Evolutionary conservation across 2,888 invertebrate genomes (phyloP), one percentile per base, ranked within the genome.

Genomic region (Amphipoea oculea): DNA sequence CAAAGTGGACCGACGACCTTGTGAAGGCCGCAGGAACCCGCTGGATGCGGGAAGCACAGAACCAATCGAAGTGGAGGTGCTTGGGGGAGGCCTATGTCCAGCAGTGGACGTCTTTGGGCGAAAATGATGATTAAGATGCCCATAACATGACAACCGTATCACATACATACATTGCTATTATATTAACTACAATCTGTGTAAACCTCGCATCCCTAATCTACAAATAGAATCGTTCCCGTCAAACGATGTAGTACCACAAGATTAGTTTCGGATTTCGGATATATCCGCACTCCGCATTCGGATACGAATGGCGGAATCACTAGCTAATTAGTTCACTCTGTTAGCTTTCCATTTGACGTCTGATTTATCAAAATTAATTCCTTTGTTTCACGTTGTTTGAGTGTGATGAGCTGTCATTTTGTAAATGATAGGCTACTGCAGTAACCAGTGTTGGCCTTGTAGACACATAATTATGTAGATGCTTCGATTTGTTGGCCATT

Each of bases 341-440:
- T 68, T 63, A 71, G 54, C 71, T 65, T 82, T 66, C 54, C 40
- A 69, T 79, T 80, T 73, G 77, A 72, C 11, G 40, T 82, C 12
- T 76, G 70, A 84, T 84, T 82, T 76, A 54, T 76, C 73, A 54
- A 82, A 76, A 84, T 73, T 60, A 82, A 82, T 86, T 78, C 36
- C 63, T 40, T 36, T 71, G 62, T 68, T 68, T 17, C 42, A n/a
- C 40, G 42, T 67, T 62, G 45, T 82, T 67, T 29, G 48, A 48
- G 14, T 20, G 11, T 57, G 11, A 51, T 29, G 23, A 29, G 40
- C 11, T 20, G 66, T n/a, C 0, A 68, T 42, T 76, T 48, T 42
- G 62, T 9, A n/a, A 71, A 71, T 29, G 5, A 54, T 29, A 7
- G 17, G 12, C 17, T 45, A n/a, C 29, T 36, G 7, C 23, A 48